Percentiles rank a stretch among this genome's conserved stretches.
Conservation (phyloP, 2,888 invertebrate species). For the Thereva unica region DNA sequence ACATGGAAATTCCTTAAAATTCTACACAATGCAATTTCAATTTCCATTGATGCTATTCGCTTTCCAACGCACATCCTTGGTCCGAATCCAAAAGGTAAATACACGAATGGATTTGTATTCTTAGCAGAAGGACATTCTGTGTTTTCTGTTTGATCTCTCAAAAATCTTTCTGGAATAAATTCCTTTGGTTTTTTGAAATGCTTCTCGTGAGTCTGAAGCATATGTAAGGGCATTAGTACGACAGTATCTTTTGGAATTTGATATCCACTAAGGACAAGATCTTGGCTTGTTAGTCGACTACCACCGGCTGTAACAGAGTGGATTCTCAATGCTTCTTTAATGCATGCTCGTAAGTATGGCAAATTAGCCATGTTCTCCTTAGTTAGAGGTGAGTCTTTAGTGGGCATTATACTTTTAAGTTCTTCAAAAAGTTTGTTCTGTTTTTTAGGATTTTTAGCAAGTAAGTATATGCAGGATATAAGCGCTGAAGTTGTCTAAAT, state of each 20-base stretch:
- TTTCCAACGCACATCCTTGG: conserved; percentile 69
- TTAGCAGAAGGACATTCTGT: conserved; percentile 42
- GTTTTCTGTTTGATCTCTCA: conserved; percentile 27
- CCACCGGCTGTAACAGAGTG: conserved; percentile 66
- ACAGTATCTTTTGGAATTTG: conserved; percentile 66
- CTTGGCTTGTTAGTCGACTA: conserved; percentile 60
- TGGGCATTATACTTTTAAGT: conserved; percentile 57
- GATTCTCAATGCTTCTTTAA: conserved; percentile 72
- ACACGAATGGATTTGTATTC: conserved; percentile 48
- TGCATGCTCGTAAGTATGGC: conserved; percentile 72
- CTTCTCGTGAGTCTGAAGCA: conserved; percentile 65
- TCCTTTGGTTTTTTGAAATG: conserved; percentile 61
- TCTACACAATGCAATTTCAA: conserved; percentile 62
- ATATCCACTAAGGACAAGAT: conserved; percentile 67
- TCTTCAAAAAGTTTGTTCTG: conserved; percentile 68
- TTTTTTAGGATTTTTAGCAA: conserved; percentile 66
- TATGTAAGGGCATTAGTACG: conserved; percentile 72
- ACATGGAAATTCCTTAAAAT: conserved; percentile 56
- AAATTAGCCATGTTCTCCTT: conserved; percentile 58
- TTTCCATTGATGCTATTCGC: conserved; percentile 73
- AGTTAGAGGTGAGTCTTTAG: conserved; percentile 55
- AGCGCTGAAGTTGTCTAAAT: conserved; percentile 62
- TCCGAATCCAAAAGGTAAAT: conserved; percentile 52
- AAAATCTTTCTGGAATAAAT: conserved; percentile 72
- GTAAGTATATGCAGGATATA: conserved; percentile 62